A percentile compares a stretch with the other conserved stretches of the same genome.
Conservation (phyloP, 2,888 invertebrate genomes). For the Globia sparganii region DNA sequence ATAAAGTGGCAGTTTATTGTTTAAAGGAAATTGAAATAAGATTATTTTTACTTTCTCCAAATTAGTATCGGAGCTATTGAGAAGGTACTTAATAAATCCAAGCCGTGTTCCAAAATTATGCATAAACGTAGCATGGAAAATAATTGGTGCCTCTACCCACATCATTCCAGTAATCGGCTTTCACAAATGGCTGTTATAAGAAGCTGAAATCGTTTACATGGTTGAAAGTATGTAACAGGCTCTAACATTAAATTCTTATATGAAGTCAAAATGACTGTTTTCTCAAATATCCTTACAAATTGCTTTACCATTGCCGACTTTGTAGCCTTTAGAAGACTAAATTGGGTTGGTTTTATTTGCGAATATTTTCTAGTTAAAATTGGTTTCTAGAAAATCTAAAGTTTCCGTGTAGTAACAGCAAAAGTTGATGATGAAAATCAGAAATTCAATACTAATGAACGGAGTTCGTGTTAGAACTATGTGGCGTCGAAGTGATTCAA, state of each 20-base stretch:
- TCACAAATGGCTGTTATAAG: slow-evolving; percentile 41
- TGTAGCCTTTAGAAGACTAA: background rate
- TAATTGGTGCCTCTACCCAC: slow-evolving; percentile 27
- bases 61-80: background rate
- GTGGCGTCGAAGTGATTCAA: too few relatives aligned
- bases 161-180: slow-evolving; percentile 56
- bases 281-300: slow-evolving; percentile 32
- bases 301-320: slow-evolving; percentile 8
- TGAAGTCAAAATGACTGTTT: slow-evolving; percentile 27
- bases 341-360: slow-evolving; percentile 2
- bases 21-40: background rate
- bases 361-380: background rate
- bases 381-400: slow-evolving; percentile 5
- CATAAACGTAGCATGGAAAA: background rate
- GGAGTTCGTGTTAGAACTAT: too few relatives aligned
- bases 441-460: too few relatives aligned
- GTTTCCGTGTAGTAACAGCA: too few relatives aligned
- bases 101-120: background rate
- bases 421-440: too few relatives aligned
- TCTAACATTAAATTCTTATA: slow-evolving; percentile 10
- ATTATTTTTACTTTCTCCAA: background rate
- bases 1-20: background rate
- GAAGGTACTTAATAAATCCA: background rate
- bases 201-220: slow-evolving; percentile 46
- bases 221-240: slow-evolving; percentile 28